Base-by-base conservation (phyloP, 2,888 invertebrate species). In the Stictocephala bisonia region DNA sequence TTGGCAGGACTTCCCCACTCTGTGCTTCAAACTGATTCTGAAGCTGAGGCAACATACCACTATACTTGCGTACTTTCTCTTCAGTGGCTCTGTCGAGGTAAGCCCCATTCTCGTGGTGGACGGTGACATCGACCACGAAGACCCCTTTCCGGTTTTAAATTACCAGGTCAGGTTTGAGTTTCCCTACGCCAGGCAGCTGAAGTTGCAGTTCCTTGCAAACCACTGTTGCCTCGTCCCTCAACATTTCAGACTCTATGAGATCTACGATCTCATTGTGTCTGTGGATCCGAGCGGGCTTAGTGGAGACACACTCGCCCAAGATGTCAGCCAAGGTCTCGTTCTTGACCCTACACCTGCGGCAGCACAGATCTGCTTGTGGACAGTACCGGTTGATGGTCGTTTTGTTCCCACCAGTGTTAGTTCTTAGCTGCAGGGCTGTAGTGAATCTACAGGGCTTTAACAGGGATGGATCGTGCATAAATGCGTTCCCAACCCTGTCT, bases 341-440 rank as follows among this genome's bases (percentile, higher is more conserved):
- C 35, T 35, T 6, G 35, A 35, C 13, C 1, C 68, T 26, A 66
- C 82, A 83, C 53, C 77, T 78, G 4, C 82, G 60, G 73, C 83
- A 83, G 13, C 20, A 18, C 18, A 73, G n/a, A 11, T 50, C 48
- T 15, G 0, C 11, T 44, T 67, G 53, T 9, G 20, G 60, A 40
- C 11, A 20, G 18, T 22, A 11, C 9, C 50, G 26, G 20, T 51
- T 2, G 18, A 22, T 31, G 11, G 20, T 66, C 1, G 66, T 72
- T 11, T 77, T 76, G 35, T 78, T 76, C 6, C 77, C 79, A 15
- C 77, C 73, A 11, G 80, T 77, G 76, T 82, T 80, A 27, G 80
- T 78, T 53, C 82, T 77, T 79, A 82, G 78, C 58, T 76, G 26
- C 60, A 81, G 79, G 72, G 81, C 81, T 6, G 80, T 80, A 1